Evolutionary conservation across 2,113 vertebrate genomes (phyloP).

Genomic region (Chaenogobius annularis): DNA sequence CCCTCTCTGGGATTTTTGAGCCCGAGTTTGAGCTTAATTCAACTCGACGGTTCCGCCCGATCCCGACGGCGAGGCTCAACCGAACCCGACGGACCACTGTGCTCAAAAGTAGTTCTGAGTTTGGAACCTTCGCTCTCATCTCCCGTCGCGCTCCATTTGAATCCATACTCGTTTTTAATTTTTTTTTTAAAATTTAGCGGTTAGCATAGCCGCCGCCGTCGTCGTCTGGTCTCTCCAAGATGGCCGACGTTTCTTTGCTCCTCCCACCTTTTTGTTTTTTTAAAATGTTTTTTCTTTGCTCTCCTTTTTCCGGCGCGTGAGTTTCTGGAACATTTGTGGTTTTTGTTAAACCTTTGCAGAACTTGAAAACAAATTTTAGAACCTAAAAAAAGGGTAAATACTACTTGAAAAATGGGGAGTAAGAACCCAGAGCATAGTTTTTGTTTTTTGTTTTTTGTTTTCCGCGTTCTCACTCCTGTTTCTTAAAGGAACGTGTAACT

Average conservation of each 20-base stretch:
- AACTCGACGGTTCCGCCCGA: background rate
- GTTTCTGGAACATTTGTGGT: conserved; percentile 82
- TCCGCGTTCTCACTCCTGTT: conserved; percentile 83
- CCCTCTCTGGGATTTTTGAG: no score
- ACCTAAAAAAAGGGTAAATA: conserved; percentile 66
- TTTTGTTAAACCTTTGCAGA: conserved; percentile 69
- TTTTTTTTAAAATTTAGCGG: background rate
- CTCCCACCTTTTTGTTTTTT: conserved; percentile 25
- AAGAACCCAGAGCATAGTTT: conserved; percentile 70
- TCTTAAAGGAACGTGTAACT: conserved; percentile 86
- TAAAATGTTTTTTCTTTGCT: conserved; percentile 71
- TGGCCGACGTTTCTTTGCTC: conserved; percentile 26
- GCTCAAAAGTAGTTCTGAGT: background rate
- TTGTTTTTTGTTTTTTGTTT: conserved; percentile 60
- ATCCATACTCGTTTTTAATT: background rate
- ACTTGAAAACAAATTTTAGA: conserved; percentile 74
- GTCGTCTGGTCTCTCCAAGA: conserved; percentile 22
- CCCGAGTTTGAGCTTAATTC: background rate
- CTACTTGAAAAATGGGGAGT: conserved; percentile 82
- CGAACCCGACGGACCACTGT: background rate
- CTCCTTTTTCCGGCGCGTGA: conserved; percentile 31
- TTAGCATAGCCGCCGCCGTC: background rate
- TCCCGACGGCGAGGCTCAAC: background rate
- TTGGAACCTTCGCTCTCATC: conserved; percentile 16
- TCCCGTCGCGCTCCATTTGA: conserved; percentile 4